Conservation (phyloP, 2,797 vertebrate genomes). For the Enteromius trimaculatus region DNA sequence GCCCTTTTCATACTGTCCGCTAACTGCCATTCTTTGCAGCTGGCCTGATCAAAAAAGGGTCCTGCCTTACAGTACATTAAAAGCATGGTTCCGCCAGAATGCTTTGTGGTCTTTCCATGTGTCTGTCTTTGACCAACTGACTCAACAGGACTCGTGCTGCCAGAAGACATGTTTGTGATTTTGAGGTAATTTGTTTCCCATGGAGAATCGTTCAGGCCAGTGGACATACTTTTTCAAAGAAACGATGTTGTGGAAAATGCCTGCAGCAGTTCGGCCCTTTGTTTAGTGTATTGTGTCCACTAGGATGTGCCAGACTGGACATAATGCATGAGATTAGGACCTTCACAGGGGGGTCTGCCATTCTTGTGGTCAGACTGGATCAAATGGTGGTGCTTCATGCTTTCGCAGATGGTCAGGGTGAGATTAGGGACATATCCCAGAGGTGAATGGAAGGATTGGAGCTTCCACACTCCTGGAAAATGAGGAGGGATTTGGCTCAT, state of each 20-base stretch:
- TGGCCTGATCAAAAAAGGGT: slow-evolving; percentile 46
- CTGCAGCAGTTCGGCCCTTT: slow-evolving; percentile 28
- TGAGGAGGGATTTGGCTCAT: slow-evolving; percentile 37
- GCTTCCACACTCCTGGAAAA: slow-evolving; percentile 38
- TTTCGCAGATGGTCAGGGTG: slow-evolving; percentile 54
- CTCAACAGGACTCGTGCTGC: slow-evolving; percentile 40
- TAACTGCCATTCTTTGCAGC: slow-evolving; percentile 46
- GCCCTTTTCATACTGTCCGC: slow-evolving; percentile 55
- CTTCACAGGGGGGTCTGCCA: slow-evolving; percentile 15
- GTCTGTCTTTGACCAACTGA: slow-evolving; percentile 43
- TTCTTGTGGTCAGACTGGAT: slow-evolving; percentile 47
- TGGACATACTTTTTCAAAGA: slow-evolving; percentile 40
- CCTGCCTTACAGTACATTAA: slow-evolving; percentile 45
- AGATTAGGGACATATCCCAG: slow-evolving; percentile 45
- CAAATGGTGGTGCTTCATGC: slow-evolving; percentile 49
- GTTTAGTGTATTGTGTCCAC: slow-evolving; percentile 7
- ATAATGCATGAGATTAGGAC: slow-evolving; percentile 50
- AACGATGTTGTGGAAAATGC: slow-evolving; percentile 24
- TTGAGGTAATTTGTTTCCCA: slow-evolving; percentile 56
- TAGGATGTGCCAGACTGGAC: slow-evolving; percentile 49
- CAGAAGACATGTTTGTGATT: slow-evolving; percentile 52
- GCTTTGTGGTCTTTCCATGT: slow-evolving; percentile 45
- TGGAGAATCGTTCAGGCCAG: slow-evolving; percentile 48
- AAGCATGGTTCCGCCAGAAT: slow-evolving; percentile 26
- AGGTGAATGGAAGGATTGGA: slow-evolving; percentile 47